Conservation (phyloP, 2,888 invertebrate species). For the Callimorpha dominula region DNA sequence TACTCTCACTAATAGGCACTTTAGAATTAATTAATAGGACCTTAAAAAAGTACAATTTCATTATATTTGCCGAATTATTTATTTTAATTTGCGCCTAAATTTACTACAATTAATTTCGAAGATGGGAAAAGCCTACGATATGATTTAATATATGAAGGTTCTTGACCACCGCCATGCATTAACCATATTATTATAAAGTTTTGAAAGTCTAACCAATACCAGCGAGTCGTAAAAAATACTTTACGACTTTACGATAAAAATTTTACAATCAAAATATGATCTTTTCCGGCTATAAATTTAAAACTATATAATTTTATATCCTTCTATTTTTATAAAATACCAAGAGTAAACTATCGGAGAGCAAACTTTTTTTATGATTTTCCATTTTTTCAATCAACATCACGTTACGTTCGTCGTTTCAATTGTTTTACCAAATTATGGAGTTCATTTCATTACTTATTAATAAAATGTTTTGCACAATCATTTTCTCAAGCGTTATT, state of each 20-base stretch:
- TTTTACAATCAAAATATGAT: neutral
- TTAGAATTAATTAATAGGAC: too few relatives aligned
- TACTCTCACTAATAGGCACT: too few relatives aligned
- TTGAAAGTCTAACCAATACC: neutral
- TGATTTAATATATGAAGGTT: too few relatives aligned
- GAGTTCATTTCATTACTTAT: neutral
- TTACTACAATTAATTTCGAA: too few relatives aligned
- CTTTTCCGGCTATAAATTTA: neutral
- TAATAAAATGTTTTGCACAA: neutral
- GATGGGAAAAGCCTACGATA: too few relatives aligned
- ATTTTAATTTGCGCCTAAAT: too few relatives aligned
- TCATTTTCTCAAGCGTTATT: neutral
- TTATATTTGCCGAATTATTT: too few relatives aligned
- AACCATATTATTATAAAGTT: neutral
- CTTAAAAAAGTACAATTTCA: too few relatives aligned
- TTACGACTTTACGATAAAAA: neutral
- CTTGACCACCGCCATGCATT: neutral
- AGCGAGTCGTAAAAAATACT: neutral
- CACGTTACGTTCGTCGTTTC: neutral
- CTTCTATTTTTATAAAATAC: too few relatives aligned
- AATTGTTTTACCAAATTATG: neutral
- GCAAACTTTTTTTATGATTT: neutral
- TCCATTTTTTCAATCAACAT: neutral
- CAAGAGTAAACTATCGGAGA: neutral
- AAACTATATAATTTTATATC: neutral